Base-by-base conservation (phyloP, 2,888 invertebrate genomes). In the Auanema freiburgensis region DNA sequence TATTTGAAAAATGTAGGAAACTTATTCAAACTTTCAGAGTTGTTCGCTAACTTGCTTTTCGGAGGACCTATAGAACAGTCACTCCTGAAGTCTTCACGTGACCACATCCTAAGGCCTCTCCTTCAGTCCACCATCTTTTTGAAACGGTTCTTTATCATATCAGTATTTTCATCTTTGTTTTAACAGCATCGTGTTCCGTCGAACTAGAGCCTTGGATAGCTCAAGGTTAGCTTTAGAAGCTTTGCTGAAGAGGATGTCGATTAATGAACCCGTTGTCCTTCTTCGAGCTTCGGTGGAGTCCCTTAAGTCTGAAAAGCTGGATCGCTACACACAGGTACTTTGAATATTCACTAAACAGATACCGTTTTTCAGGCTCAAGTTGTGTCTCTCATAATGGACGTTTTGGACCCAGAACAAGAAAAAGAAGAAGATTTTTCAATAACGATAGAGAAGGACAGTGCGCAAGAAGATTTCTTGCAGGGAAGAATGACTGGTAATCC, bases 381-480 rank as follows among this genome's bases (percentile, higher is more conserved):
- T 6, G 66, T 76, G 10, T 65, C 72, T 1, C 65, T 76, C 4
- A 69, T 76, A 52, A 59, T 76, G 60, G 73, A 76, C 44, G 93
- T 96, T 70, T 96, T 98, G 74, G 93, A 93, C 84, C 96, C 94
- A 25, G 59, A 68, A 84, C 95, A 96, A 85, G 95, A 94, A 83
- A 95, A 95, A 83, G 91, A 93, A 2, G 93, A 93, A 0, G 96
- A 97, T 85, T 97, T 97, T 87, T 92, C 92, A 87, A 88, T 98
- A 66, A 92, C 92, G 0, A 87, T 98, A 5, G 97, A 97, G 84
- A 98, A 98, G 84, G 98, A 98, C 87, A 92, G 95, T 0, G 96
- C 96, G 79, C 97, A 98, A 83, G 98, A 98, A 86, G 97, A 98
- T 87, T 98, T 96, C 86, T 88, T 98, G 77, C 93, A 93, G 51